These are phyloP conservation scores for Phyllotis vaccarum DNA, from an alignment of 2,797 vertebrate genomes.

Conservation along the genomic window DNA sequence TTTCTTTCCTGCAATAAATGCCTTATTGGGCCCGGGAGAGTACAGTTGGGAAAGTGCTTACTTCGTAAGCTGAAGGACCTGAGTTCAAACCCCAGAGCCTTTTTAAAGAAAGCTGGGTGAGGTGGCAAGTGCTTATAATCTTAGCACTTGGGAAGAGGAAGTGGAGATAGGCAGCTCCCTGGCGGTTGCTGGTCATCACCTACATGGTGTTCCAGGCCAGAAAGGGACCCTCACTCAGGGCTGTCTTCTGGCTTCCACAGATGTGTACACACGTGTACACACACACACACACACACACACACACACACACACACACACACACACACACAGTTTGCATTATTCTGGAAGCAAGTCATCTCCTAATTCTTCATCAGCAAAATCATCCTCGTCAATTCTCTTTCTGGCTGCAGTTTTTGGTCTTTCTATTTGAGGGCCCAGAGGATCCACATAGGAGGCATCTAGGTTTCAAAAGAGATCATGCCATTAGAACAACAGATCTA, in stretches of 20 bases:
- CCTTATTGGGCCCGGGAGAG: neutral
- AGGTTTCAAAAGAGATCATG: constrained; percentile 75
- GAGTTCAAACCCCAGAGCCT: neutral
- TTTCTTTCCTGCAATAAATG: constrained; percentile 47
- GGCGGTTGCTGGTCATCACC: neutral
- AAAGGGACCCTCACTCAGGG: neutral
- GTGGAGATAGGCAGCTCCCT: neutral
- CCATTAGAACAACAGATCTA: constrained; percentile 29
- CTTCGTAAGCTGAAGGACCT: neutral
- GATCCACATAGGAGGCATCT: constrained; percentile 97
- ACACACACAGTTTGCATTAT: constrained; percentile 82
- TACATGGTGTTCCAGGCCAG: neutral
- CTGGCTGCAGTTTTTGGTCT: constrained; percentile 96
- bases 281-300: neutral
- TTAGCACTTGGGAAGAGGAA: neutral
- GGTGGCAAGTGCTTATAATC: neutral
- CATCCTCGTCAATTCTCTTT: constrained; percentile 93
- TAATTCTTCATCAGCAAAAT: constrained; percentile 97
- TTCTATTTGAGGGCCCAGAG: constrained; percentile 95
- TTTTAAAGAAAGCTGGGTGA: neutral
- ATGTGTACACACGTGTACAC: too few relatives aligned
- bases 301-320: neutral
- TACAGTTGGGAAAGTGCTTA: neutral
- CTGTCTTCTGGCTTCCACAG: neutral
- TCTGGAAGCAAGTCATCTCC: constrained; percentile 97